Evolutionary conservation across 1,140 invertebrate genomes (phyloP).

Genomic region (Bombus confusus): DNA sequence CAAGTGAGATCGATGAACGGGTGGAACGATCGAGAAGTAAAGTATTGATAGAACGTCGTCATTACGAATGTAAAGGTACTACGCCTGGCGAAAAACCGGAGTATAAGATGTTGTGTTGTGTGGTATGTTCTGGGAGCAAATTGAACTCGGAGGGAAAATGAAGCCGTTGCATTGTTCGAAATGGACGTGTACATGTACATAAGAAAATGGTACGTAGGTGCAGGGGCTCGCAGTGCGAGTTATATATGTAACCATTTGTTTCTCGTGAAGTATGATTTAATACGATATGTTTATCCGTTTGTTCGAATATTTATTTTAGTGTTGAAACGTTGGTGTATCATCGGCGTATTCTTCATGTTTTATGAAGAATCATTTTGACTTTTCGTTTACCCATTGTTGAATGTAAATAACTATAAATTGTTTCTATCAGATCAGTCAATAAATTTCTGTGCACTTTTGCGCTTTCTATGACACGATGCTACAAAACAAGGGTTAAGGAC

Average conservation of each 20-base stretch:
- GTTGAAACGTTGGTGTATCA: too few species aligned
- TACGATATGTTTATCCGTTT: not conserved
- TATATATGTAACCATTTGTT: not conserved
- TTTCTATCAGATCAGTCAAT: too few species aligned
- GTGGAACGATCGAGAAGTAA: not conserved
- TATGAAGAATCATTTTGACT: too few species aligned
- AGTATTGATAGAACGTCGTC: slow-evolving; percentile 16
- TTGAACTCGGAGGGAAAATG: not conserved
- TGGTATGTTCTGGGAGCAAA: not conserved
- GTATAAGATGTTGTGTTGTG: not conserved
- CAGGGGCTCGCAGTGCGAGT: fast-evolving
- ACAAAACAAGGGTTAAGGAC: not conserved
- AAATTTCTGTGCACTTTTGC: too few species aligned
- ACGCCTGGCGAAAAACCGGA: too few species aligned
- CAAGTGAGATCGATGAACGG: not conserved
- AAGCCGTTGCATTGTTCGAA: not conserved
- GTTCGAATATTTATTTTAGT: too few species aligned
- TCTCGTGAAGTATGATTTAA: not conserved
- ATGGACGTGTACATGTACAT: not conserved
- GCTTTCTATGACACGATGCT: too few species aligned
- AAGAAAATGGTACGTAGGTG: not conserved
- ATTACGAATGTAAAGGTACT: slow-evolving; percentile 13
- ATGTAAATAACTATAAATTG: too few species aligned
- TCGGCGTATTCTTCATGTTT: too few species aligned
- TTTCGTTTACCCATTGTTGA: too few species aligned